Evolutionary conservation across 2,113 vertebrate genomes (phyloP).

Genomic region (Hyaena hyaena): DNA sequence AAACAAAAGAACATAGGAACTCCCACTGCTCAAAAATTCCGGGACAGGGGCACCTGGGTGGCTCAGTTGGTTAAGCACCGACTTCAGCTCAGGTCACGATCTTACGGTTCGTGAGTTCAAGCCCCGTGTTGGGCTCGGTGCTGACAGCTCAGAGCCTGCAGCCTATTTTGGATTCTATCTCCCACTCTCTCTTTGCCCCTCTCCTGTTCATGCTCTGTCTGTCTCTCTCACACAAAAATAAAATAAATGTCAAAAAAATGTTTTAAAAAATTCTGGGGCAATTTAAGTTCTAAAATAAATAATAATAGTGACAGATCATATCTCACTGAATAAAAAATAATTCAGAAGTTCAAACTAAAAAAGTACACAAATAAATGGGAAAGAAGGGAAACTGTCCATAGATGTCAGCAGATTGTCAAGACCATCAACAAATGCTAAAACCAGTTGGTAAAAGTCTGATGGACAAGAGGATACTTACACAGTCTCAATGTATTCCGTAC

Average conservation of each 20-base stretch:
- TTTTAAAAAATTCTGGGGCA: neutral
- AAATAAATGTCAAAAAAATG: no score
- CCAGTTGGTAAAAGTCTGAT: neutral
- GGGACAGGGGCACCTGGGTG: neutral
- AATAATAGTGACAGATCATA: neutral
- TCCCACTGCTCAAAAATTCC: neutral
- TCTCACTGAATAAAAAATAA: conserved; percentile 10
- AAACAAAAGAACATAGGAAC: neutral
- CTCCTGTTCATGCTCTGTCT: no score
- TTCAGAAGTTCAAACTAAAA: neutral
- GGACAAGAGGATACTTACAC: neutral
- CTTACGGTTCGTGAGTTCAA: no score
- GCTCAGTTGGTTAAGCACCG: no score
- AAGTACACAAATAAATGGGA: neutral
- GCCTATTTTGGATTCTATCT: no score
- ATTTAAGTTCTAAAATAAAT: neutral
- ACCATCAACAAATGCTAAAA: conserved; percentile 9
- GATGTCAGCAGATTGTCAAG: neutral
- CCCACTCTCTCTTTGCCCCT: no score
- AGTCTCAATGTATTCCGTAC: neutral
- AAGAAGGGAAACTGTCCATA: neutral
- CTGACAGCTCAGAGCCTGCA: no score
- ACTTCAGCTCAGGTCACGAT: no score
- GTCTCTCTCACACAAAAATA: no score
- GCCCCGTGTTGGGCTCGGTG: no score